Percentiles rank a stretch among this genome's conserved stretches.
phyloP scores from a whole-genome alignment of 2,113 vertebrate species.

The Panthera tigris region DNA sequence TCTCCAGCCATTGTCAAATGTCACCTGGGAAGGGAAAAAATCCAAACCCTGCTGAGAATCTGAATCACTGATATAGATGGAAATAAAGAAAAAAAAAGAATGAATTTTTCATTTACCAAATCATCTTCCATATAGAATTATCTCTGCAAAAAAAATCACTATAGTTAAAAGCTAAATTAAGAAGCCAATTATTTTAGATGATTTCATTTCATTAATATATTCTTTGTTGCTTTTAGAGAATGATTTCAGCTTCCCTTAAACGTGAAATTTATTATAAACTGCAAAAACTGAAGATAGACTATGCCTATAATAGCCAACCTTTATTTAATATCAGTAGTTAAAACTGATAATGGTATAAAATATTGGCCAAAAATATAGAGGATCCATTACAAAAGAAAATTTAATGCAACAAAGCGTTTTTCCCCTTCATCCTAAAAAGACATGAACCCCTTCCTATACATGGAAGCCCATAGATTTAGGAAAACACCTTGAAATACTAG shows the following conservation, averaged over 20 bases:
- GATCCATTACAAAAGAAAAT: background rate
- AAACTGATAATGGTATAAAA: background rate
- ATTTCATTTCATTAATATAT: background rate
- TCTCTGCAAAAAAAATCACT: background rate
- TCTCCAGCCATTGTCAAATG: too few relatives aligned
- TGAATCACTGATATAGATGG: background rate
- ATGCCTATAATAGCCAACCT: background rate
- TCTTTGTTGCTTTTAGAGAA: background rate
- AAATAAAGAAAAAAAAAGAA: background rate
- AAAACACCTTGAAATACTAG: background rate
- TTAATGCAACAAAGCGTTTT: background rate
- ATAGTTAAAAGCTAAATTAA: background rate
- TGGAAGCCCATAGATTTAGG: background rate
- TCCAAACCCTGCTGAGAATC: background rate
- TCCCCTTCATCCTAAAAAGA: background rate
- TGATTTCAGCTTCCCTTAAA: background rate
- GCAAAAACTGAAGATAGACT: background rate
- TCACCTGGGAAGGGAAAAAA: background rate
- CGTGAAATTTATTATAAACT: background rate
- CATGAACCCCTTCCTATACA: background rate
- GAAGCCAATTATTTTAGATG: background rate
- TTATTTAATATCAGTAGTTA: background rate
- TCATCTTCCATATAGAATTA: background rate
- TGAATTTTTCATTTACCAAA: constrained; percentile 26
- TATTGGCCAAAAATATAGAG: background rate